Percentiles rank a stretch among this genome's conserved stretches.
Evolutionary conservation across 2,113 vertebrate species (phyloP).

Genomic region (Austrofundulus limnaeus): DNA sequence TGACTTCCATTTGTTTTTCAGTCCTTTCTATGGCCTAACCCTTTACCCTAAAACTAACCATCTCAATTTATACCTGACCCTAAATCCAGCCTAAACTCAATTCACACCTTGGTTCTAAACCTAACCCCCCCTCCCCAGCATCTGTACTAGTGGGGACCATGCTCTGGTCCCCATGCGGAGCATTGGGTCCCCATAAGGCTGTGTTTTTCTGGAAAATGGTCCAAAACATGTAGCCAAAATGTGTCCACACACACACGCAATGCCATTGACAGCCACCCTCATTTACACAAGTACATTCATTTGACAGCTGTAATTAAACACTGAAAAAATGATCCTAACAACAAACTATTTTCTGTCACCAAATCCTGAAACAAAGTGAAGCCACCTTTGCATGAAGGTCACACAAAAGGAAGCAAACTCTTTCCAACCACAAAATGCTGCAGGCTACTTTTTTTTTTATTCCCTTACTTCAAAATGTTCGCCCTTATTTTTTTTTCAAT

Average conservation of each 20-base stretch:
- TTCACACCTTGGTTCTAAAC: no score
- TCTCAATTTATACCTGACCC: no score
- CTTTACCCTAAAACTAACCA: no score
- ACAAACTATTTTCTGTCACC: not conserved
- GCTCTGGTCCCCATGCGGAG: no score
- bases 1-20: no score
- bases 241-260: not conserved
- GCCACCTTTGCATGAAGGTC: not conserved
- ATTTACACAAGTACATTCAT: not conserved
- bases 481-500: not conserved
- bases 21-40: no score
- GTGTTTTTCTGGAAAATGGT: conserved; percentile 7
- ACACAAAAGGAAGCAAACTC: not conserved
- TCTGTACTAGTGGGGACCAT: no score
- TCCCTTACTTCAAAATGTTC: not conserved
- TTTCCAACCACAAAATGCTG: not conserved
- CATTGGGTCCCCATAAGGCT: no score
- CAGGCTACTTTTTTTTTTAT: not conserved
- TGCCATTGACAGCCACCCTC: no score
- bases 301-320: conserved; percentile 1
- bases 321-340: not conserved
- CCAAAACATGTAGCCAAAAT: not conserved
- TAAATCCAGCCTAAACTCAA: no score
- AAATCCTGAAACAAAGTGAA: not conserved
- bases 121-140: no score